Base-by-base conservation (phyloP, 2,888 invertebrate genomes). In the Odontocolon sp. region DNA sequence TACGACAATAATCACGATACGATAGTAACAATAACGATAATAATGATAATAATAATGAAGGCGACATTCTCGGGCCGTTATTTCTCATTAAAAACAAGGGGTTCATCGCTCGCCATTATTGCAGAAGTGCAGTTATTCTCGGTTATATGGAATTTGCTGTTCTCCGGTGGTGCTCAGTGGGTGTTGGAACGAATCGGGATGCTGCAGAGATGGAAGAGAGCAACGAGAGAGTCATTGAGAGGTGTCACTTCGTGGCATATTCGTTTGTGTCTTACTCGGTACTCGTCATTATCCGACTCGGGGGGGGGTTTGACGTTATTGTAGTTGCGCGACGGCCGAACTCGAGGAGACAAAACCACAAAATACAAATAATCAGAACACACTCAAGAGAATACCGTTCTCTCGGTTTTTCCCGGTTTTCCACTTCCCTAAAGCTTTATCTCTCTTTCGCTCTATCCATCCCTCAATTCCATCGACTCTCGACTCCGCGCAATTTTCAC, bases 211-310 rank as follows among this genome's bases (percentile, higher is more conserved):
- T 9, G 16, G 42, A 59, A 52, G 21, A 31, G 68, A 26, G 38
- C 52, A 68, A 40, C 63, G 72, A 28, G 63, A 81, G 80, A 86
- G 87, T 86, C 89, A 90, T 90, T 89, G 90, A 90, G 88, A 90
- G 90, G 90, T 90, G 90, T 90, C 89, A 90, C 89, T 88, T 90
- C 90, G 90, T 90, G 89, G 88, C 83, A 90, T 89, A 89, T 90
- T 89, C 88, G 90, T 89, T 89, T 89, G 88, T 88, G 86, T 89
- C 89, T 86, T 87, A 85, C 82, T 75, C 78, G 78, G 78, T 76
- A 81, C 80, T 80, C 78, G 80, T 81, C 80, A 82, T 82, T 82
- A 81, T 80, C 70, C 52, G 69, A 72, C 72, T 75, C 57, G 54
- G 72, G 64, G 47, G 38, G 56, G 23, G 68, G 40, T 33, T 72